Evolutionary conservation across 2,888 invertebrate species (phyloP), one percentile per base, ranked within the genome.

Genomic region (Rhodophaea formosa): DNA sequence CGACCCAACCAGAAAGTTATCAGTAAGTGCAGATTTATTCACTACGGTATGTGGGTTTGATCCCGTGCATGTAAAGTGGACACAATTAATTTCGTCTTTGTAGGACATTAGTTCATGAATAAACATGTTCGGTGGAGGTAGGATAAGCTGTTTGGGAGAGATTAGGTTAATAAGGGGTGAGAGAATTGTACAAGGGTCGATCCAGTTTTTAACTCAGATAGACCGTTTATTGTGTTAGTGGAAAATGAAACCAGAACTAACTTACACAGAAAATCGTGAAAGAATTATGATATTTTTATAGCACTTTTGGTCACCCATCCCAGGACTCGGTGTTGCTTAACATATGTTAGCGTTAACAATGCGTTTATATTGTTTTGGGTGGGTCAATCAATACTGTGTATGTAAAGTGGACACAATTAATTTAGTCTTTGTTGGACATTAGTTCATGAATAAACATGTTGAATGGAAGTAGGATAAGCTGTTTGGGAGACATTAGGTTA

Each of bases 371-470:
- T n/a, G n/a, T n/a, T n/a, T n/a, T n/a, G n/a, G n/a, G 45, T 6
- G 17, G 45, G 45, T 45, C n/a, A n/a, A n/a, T 17, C 46, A n/a
- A 35, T 45, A 15, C 35, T n/a, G 45, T 55, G 54, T 35, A 55
- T 55, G 45, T 32, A 17, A 55, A 55, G 45, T 17, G 32, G 45
- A 14, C 17, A 30, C 44, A 55, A 45, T 55, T 45, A 55, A 45
- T 55, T 55, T 55, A 16, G 17, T 8, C 45, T 30, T 16, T 55
- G 54, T 54, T 10, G 32, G 45, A 17, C 53, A 54, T 44, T 12
- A 45, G 42, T 14, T 44, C 53, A 53, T 55, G 54, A 55, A 55
- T 55, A 55, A 45, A 55, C 54, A 55, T 55, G n/a, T 12, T n/a
- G n/a, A n/a, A n/a, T n/a, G n/a, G n/a, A 17, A 7, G n/a, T 12